Evolutionary conservation across 92 coral and sea anemone species (phyloP).

Genomic region (Porites cylindrica): DNA sequence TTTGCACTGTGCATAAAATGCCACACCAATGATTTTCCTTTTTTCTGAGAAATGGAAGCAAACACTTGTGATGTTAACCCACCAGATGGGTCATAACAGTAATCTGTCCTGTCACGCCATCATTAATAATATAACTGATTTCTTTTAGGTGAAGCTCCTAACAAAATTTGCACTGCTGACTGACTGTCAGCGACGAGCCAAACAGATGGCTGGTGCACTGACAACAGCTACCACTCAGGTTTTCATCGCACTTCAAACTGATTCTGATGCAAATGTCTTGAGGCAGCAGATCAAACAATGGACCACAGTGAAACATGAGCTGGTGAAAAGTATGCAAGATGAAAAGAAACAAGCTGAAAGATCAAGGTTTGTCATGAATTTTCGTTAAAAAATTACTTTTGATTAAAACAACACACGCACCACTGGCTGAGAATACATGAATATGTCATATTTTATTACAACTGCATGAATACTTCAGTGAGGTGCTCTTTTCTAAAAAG

Average conservation of each 20-base stretch:
- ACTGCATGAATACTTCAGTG: not conserved
- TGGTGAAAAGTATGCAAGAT: conserved; percentile 35
- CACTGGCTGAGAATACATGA: not conserved
- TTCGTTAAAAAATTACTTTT: too few species aligned
- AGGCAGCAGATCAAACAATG: conserved; percentile 54
- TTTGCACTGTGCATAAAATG: too few species aligned
- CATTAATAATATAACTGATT: not conserved
- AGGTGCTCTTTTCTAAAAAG: not conserved
- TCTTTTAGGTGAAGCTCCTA: conserved; percentile 67
- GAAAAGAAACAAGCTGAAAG: conserved; percentile 39
- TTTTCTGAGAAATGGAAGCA: too few species aligned
- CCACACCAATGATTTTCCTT: too few species aligned
- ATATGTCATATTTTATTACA: not conserved
- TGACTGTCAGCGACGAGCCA: conserved; percentile 85
- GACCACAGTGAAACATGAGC: conserved; percentile 67
- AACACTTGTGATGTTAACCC: too few species aligned
- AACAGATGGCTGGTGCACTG: conserved; percentile 59
- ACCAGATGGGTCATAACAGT: too few species aligned
- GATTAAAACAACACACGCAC: too few species aligned
- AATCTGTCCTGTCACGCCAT: too few species aligned
- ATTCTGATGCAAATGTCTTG: conserved; percentile 10
- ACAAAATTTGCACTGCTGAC: conserved; percentile 78
- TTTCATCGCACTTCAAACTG: conserved; percentile 9
- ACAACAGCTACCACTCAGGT: conserved; percentile 57
- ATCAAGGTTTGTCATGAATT: conserved; percentile 17